Base-by-base conservation (phyloP, 2,797 vertebrate genomes). In the Pantherophis vulpinus region DNA sequence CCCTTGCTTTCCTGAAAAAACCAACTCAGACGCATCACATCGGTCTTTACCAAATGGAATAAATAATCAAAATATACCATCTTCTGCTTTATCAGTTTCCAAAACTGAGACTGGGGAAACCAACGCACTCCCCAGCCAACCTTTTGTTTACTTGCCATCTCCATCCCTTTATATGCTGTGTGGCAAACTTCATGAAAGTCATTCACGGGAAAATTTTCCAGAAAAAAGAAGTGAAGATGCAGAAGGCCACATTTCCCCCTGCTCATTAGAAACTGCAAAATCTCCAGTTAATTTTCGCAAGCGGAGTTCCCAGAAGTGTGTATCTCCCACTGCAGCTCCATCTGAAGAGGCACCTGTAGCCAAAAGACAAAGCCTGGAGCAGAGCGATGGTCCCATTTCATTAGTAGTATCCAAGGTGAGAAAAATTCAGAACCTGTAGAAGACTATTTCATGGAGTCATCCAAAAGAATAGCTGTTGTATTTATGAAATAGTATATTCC, bases 111-210 rank as follows among this genome's bases (percentile, higher is more conserved):
- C 92, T 16, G 88, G 92, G 56, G 96, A 96, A 92, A 93, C 97
- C 83, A 55, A 97, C 10, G 63, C 96, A 87, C 87, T 97, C 42
- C 91, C 97, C 1, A 94, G 74, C 74, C 97, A 97, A 89, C 98
- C 98, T 20, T 97, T 98, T 93, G 96, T 99, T 63, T 99, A 98
- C 89, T 97, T 99, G 94, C 98, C 98, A 1, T 98, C 98, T 92
- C 96, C 98, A 23, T 98, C 99, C 0, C 95, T 99, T 93, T 97
- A 99, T 92, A 98, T 99, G 98, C 93, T 99, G 55, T 99, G 97
- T 3, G 96, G 98, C 2, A 94, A 97, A 66, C 94, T 97, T 91
- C 97, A 93, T 59, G 97, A 97, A 87, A 96, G 93, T 4, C 92
- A 91, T 0, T 5, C 91, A 1, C 55, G 92, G 0, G 54, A 97